Evolutionary conservation across 2,113 vertebrate genomes (phyloP), one percentile per base, ranked within the genome.

Genomic region (Patagioenas fasciata): DNA sequence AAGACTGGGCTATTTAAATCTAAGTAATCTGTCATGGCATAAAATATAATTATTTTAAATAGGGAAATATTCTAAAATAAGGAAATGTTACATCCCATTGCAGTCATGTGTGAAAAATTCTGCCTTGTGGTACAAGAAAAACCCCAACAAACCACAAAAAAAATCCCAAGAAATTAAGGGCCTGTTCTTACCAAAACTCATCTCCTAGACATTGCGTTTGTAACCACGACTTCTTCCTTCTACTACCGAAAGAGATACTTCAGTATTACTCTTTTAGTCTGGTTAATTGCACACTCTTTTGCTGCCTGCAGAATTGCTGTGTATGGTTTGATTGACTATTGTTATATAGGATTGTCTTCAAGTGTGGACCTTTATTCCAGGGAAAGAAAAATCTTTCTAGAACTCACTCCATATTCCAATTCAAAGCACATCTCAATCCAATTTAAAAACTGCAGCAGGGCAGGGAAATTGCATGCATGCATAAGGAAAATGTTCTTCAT

Each of bases 71-170:
- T 86, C 29, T 50, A 80, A 70, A 74, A 73, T 38, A 81, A 81
- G 42, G 28, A 69, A 62, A 51, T 24, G 5, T 34, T 81, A 1
- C 42, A 34, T 42, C 31, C 74, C 34, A 23, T 5, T 28, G 21
- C 26, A 91, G 36, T 36, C 15, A 61, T 8, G 3, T 36, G 25
- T 12, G n/a, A 6, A 73, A 15, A 89, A 65, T 77, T 84, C 87
- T 81, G 19, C 15, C n/a, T 26, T 47, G 10, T 66, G 51, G 19
- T 29, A 10, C 4, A 61, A n/a, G 57, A 57, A 69, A 48, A 69
- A 9, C 6, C 1, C 7, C 28, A 8, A 15, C 5, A 0, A 20
- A 8, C 54, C 44, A 34, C 15, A 13, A 3, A 69, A 47, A 73
- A 34, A 15, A 5, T 26, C 31, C 17, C 2, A 1, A 15, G 13